Evolutionary conservation across 2,113 vertebrate species (phyloP).

Genomic region (Lichenostomus cassidix): DNA sequence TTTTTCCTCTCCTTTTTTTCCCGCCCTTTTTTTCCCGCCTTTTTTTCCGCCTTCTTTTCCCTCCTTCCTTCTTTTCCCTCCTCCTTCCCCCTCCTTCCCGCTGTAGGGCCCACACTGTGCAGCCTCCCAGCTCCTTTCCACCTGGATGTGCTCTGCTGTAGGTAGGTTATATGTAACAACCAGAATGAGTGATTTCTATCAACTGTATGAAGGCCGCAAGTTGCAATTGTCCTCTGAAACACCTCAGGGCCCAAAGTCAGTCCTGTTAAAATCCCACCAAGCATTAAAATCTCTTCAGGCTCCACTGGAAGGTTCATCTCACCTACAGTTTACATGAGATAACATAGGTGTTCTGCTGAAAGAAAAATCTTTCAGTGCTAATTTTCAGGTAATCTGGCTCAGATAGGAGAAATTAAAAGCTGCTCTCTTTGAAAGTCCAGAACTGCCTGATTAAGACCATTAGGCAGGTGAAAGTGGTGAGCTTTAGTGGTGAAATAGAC

Average conservation of each 20-base stretch:
- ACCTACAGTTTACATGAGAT: not conserved
- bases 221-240: not conserved
- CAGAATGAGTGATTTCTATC: not conserved
- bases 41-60: too few species aligned
- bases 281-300: not conserved
- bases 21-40: too few species aligned
- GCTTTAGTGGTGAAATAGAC: not conserved
- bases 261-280: not conserved
- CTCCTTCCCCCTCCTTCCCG: too few species aligned
- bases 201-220: not conserved
- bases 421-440: not conserved
- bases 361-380: not conserved
- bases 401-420: not conserved
- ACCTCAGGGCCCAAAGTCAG: not conserved
- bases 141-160: rapidly evolving
- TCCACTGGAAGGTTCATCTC: not conserved
- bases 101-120: rapidly evolving
- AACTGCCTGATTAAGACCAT: not conserved
- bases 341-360: not conserved
- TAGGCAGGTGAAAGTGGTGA: not conserved
- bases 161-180: too few species aligned
- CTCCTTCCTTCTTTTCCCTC: too few species aligned
- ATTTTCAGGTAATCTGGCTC: not conserved
- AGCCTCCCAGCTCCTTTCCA: not conserved
- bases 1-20: too few species aligned